phyloP scores from a whole-genome alignment of 2,888 invertebrate species.

The Eurois occulta region DNA sequence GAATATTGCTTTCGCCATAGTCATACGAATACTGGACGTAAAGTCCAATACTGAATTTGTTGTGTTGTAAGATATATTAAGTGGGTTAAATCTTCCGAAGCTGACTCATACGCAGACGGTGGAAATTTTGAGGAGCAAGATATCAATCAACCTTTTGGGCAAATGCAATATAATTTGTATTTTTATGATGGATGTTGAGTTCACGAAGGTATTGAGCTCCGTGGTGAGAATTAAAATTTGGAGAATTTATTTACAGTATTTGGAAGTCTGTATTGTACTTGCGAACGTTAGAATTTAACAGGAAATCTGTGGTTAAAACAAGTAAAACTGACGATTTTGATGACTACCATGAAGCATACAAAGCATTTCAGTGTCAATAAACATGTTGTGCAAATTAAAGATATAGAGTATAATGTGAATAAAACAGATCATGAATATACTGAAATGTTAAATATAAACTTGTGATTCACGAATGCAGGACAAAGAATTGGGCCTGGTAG shows the following conservation, averaged over 20 bases:
- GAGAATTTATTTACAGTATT: slow-evolving; percentile 2
- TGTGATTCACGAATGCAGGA: slow-evolving; percentile 53
- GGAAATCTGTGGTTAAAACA: neutral
- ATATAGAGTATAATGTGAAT: neutral
- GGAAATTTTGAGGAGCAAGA: slow-evolving; percentile 12
- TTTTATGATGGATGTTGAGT: neutral
- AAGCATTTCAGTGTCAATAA: neutral
- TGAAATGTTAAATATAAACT: slow-evolving; percentile 56
- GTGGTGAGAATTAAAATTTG: neutral
- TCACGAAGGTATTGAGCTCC: slow-evolving; percentile 23
- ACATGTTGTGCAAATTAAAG: neutral
- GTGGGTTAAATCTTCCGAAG: slow-evolving; percentile 27
- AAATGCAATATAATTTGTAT: slow-evolving; percentile 22
- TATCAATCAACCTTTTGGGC: slow-evolving; percentile 28
- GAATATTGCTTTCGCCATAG: slow-evolving; percentile 32
- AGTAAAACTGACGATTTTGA: neutral
- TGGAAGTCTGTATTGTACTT: neutral
- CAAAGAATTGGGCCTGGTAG: slow-evolving; percentile 55
- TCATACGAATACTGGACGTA: slow-evolving; percentile 10
- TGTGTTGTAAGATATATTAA: slow-evolving; percentile 26
- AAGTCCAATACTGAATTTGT: slow-evolving; percentile 20
- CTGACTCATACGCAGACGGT: slow-evolving; percentile 41
- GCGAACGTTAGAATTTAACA: neutral
- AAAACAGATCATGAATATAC: slow-evolving; percentile 33
- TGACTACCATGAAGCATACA: neutral